A percentile compares a stretch with the other conserved stretches of the same genome.
phyloP scores from a whole-genome alignment of 2,113 vertebrate genomes.

The Colinus virginianus region DNA sequence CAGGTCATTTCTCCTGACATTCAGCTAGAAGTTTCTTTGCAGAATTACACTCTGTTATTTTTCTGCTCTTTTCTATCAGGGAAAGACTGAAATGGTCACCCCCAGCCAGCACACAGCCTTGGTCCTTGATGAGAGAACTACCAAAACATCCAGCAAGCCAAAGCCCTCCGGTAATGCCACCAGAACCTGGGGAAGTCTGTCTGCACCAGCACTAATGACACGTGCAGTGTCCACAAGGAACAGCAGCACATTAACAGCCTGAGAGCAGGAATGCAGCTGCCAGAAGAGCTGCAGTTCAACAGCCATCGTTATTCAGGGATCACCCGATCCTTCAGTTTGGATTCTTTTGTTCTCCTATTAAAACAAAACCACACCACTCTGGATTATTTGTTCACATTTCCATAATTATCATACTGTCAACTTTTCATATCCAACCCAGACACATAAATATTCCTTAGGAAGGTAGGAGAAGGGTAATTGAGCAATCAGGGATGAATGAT shows the following conservation, averaged over 20 bases:
- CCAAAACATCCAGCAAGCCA: neutral
- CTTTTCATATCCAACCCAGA: constrained; percentile 1
- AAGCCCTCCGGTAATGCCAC: rapidly evolving
- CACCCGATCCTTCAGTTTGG: neutral
- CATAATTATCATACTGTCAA: constrained; percentile 18
- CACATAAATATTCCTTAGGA: constrained; percentile 47
- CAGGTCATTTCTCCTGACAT: neutral
- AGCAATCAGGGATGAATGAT: constrained; percentile 53
- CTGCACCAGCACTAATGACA: neutral
- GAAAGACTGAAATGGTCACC: neutral
- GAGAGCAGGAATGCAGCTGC: neutral
- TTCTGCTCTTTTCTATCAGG: neutral
- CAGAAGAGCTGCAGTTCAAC: neutral
- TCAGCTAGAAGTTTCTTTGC: neutral
- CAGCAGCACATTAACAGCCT: rapidly evolving
- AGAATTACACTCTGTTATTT: neutral
- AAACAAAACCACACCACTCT: neutral
- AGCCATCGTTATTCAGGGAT: neutral
- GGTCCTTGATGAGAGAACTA: neutral
- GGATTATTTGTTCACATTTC: constrained; percentile 47
- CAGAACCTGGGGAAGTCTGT: neutral
- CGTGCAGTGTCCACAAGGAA: rapidly evolving
- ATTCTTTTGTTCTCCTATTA: constrained; percentile 12
- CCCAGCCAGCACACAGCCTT: neutral
- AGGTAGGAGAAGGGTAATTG: constrained; percentile 44